A percentile compares a stretch with the other conserved stretches of the same genome.
phyloP scores from a whole-genome alignment of 1,140 invertebrate species.

The Pollicipes pollicipes region DNA sequence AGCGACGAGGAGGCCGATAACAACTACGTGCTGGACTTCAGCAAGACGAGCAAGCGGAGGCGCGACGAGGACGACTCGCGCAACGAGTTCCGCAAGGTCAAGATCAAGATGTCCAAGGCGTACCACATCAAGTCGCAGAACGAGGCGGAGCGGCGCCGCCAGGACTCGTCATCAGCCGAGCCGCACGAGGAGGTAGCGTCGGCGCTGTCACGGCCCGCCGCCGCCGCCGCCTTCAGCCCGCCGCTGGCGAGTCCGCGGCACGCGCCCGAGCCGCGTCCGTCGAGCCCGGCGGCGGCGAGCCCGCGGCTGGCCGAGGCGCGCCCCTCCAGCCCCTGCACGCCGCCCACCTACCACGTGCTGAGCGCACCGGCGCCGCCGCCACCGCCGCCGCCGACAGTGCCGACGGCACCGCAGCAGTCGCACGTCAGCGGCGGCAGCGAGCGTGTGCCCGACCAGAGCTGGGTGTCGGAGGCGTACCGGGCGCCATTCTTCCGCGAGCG shows the following conservation, averaged over 20 bases:
- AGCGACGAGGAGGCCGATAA: slow-evolving; percentile 74
- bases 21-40: slow-evolving; percentile 54
- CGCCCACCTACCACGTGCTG: slow-evolving; percentile 25
- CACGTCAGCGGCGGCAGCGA: slow-evolving; percentile 2
- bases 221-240: slow-evolving; percentile 11
- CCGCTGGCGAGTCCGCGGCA: neutral
- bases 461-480: too few species aligned
- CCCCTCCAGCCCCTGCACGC: neutral
- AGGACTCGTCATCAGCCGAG: slow-evolving; percentile 19
- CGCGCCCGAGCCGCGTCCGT: too few species aligned
- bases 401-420: slow-evolving; percentile 10
- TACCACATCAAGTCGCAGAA: slow-evolving; percentile 41
- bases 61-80: slow-evolving; percentile 20
- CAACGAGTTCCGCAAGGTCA: slow-evolving; percentile 80
- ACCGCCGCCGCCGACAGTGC: slow-evolving; percentile 26
- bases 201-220: slow-evolving; percentile 25
- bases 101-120: slow-evolving; percentile 79
- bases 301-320: too few species aligned
- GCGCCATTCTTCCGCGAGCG: too few species aligned
- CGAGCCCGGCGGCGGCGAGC: too few species aligned
- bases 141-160: slow-evolving; percentile 26
- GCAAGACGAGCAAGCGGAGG: slow-evolving; percentile 8
- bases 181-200: too few species aligned
- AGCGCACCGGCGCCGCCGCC: slow-evolving; percentile 28
- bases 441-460: too few species aligned